Evolutionary conservation across 37 sponge, comb jelly and placozoan genomes (phyloP).

Genomic region (Amphimedon queenslandica): DNA sequence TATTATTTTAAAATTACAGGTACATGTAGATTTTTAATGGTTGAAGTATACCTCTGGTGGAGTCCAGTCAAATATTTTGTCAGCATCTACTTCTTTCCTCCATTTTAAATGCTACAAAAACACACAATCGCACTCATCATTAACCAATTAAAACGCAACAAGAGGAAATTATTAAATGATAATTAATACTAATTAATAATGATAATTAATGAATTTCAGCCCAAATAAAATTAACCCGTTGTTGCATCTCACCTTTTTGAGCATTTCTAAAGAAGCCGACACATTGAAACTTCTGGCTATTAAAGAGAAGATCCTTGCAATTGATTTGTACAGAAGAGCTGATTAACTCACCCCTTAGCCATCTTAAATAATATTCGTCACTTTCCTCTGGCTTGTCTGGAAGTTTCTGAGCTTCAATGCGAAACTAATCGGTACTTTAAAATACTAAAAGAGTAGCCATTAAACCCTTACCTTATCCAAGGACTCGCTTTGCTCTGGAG

Average conservation of each 20-base stretch:
- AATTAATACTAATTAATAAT: not conserved
- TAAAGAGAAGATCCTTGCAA: not conserved
- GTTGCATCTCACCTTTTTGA: slow-evolving; percentile 39
- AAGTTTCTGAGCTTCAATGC: slow-evolving; percentile 18
- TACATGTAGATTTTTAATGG: too few relatives aligned
- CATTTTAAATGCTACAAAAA: slow-evolving; percentile 34
- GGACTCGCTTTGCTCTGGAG: slow-evolving; percentile 32
- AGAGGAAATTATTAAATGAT: not conserved
- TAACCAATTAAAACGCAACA: not conserved
- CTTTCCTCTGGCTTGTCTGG: slow-evolving; percentile 5
- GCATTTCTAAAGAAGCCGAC: slow-evolving; percentile 34
- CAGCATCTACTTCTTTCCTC: slow-evolving; percentile 27
- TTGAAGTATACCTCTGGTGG: slow-evolving; percentile 53
- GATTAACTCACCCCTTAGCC: slow-evolving; percentile 42
- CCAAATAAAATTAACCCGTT: not conserved
- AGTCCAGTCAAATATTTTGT: slow-evolving; percentile 57
- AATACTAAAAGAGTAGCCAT: not conserved
- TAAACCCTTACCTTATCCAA: slow-evolving; percentile 13
- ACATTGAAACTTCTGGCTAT: slow-evolving; percentile 58
- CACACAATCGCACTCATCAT: not conserved
- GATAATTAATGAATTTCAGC: too few relatives aligned
- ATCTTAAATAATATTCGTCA: slow-evolving; percentile 38
- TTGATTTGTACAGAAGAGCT: too few relatives aligned
- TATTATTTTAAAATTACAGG: too few relatives aligned
- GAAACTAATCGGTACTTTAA: slow-evolving; percentile 5